These are phyloP conservation scores for Geopemphigus sp. DNA, from an alignment of 1,140 invertebrate genomes.

Conservation along the genomic window DNA sequence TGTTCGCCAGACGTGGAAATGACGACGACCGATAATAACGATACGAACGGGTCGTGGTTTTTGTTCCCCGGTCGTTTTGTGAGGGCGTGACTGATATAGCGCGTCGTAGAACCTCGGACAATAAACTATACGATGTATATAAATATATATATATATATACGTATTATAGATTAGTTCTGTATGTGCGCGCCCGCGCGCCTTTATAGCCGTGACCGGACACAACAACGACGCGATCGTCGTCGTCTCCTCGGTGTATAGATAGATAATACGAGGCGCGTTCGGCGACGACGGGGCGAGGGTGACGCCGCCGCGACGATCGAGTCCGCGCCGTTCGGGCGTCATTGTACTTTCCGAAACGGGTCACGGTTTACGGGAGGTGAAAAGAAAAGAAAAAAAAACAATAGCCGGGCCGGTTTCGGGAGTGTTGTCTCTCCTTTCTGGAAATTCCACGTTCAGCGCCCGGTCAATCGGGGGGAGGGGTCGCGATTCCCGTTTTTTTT, in stretches of 20 bases:
- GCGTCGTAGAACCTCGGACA: slow-evolving; percentile 5
- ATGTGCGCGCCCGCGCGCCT: too few relatives aligned
- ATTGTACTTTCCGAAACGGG: slow-evolving; percentile 1
- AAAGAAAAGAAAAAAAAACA: too few relatives aligned
- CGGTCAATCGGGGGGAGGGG: too few relatives aligned
- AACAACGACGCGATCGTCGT: neutral
- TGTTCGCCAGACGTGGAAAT: neutral
- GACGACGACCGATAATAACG: neutral
- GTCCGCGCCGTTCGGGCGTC: slow-evolving; percentile 3
- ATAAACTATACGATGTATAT: slow-evolving; percentile 1
- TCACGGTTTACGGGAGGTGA: slow-evolving; percentile 4
- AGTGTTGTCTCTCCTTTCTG: too few relatives aligned
- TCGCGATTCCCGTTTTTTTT: too few relatives aligned
- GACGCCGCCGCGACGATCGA: slow-evolving; percentile 6
- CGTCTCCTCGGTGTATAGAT: too few relatives aligned
- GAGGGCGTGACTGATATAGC: slow-evolving; percentile 30
- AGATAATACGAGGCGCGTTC: too few relatives aligned
- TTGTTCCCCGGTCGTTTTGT: slow-evolving; percentile 27
- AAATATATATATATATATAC: too few relatives aligned
- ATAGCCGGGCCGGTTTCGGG: too few relatives aligned
- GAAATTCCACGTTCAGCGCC: too few relatives aligned
- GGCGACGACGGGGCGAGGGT: too few relatives aligned
- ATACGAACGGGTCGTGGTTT: too few relatives aligned
- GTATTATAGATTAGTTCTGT: slow-evolving; percentile 23
- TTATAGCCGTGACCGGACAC: slow-evolving; percentile 34